Evolutionary conservation across 2,113 vertebrate genomes (phyloP).

Genomic region (Phylloscopus whistleri): DNA sequence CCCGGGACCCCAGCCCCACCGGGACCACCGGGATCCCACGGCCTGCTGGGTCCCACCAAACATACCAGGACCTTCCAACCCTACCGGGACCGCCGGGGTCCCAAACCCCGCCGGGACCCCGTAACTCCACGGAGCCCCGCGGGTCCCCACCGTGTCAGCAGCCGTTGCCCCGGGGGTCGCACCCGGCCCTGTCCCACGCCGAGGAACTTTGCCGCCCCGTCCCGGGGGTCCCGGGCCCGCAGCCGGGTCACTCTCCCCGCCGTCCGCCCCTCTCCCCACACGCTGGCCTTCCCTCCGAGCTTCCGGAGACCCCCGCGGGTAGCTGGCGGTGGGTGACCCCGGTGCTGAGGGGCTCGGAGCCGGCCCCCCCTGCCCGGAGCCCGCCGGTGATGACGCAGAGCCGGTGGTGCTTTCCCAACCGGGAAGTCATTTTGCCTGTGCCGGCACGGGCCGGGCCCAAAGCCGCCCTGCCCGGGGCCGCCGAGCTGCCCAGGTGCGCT

Average conservation of each 20-base stretch:
- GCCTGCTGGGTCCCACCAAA: background rate
- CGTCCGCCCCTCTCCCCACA: too few species aligned
- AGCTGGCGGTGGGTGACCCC: accelerated
- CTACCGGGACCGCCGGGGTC: background rate
- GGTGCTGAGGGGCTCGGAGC: background rate
- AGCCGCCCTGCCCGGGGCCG: background rate
- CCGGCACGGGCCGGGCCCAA: background rate
- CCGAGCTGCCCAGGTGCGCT: background rate
- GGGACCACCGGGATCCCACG: background rate
- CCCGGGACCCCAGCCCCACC: background rate
- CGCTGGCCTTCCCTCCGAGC: background rate
- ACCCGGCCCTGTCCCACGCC: accelerated
- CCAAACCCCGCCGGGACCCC: background rate
- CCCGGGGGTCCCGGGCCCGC: background rate
- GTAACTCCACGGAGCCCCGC: background rate
- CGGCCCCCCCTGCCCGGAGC: background rate
- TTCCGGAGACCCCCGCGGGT: too few species aligned
- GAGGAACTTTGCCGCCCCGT: background rate
- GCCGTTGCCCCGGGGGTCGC: background rate
- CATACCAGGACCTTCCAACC: background rate
- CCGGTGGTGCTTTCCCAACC: conserved; percentile 16
- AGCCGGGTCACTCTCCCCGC: background rate
- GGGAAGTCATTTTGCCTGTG: conserved; percentile 22
- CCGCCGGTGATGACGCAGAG: conserved; percentile 1
- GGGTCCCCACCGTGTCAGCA: background rate